phyloP scores from a whole-genome alignment of 2,113 vertebrate species.

The Sapajus apella region DNA sequence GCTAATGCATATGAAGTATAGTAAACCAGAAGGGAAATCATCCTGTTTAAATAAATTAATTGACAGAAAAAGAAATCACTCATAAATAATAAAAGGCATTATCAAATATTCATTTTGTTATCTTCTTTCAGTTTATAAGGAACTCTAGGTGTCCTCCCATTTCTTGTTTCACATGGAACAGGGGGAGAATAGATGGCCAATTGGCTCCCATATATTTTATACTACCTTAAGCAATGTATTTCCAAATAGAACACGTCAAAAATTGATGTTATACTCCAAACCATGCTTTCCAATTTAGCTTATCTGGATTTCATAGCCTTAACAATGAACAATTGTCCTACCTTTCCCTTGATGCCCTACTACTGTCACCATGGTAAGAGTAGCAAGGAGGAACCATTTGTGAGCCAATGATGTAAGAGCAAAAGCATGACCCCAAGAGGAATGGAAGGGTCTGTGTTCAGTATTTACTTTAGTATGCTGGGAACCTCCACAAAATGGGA shows the following conservation, averaged over 20 bases:
- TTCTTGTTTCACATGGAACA: background rate
- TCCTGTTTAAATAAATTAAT: background rate
- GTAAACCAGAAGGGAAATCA: background rate
- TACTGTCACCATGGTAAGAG: background rate
- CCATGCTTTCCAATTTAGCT: background rate
- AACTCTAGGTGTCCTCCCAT: background rate
- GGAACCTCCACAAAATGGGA: background rate
- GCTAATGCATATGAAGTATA: background rate
- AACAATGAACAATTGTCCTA: background rate
- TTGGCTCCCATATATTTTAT: background rate
- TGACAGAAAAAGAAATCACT: background rate
- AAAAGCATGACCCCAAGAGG: background rate
- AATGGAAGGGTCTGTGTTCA: background rate
- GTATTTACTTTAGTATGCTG: background rate
- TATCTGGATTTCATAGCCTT: background rate
- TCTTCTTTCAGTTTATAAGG: background rate
- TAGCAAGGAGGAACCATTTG: background rate
- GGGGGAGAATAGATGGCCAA: background rate
- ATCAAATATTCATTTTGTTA: constrained; percentile 34
- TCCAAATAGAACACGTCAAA: constrained; percentile 39
- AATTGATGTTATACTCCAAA: background rate
- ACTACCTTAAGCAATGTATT: background rate
- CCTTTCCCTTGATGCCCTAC: background rate
- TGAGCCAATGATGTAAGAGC: background rate
- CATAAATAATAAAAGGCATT: constrained; percentile 10